Conservation (phyloP, 2,113 vertebrate genomes). For the Apeltes quadracus region DNA sequence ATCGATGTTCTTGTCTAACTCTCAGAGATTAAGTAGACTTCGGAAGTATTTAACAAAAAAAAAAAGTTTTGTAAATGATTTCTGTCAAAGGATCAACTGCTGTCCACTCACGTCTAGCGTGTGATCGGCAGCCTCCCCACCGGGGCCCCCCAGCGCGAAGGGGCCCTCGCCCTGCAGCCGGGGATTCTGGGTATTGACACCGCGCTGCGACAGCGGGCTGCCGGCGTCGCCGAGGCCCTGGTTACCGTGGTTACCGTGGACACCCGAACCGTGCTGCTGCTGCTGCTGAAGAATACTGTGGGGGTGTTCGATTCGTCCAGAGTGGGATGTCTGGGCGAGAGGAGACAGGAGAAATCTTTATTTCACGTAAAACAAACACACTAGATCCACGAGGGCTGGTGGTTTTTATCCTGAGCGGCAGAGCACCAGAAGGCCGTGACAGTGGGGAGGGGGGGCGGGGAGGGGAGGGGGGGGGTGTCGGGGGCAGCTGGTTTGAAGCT, state of each 20-base stretch:
- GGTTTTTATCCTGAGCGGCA: background rate
- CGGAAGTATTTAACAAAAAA: background rate
- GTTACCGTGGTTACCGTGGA: slow-evolving; percentile 57
- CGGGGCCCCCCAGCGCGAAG: slow-evolving; percentile 80
- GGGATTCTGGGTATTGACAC: slow-evolving; percentile 76
- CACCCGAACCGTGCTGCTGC: slow-evolving; percentile 80
- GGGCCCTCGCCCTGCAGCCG: slow-evolving; percentile 78
- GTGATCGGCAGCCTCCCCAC: slow-evolving; percentile 86
- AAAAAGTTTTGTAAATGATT: no score
- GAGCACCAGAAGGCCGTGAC: slow-evolving; percentile 43
- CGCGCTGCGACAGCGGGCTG: slow-evolving; percentile 82
- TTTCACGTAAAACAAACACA: background rate
- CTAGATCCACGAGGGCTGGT: background rate
- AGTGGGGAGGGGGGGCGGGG: slow-evolving; percentile 32
- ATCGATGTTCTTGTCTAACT: background rate
- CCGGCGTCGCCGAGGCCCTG: slow-evolving; percentile 77
- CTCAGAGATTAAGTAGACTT: background rate
- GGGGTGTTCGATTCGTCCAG: slow-evolving; percentile 83
- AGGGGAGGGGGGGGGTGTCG: slow-evolving; percentile 54
- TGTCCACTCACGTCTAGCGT: slow-evolving; percentile 88
- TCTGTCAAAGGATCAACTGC: background rate
- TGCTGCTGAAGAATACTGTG: slow-evolving; percentile 79
- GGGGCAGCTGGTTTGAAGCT: slow-evolving; percentile 36
- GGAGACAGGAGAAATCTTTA: slow-evolving; percentile 3
- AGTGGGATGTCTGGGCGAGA: slow-evolving; percentile 77